phyloP scores from a whole-genome alignment of 2,888 invertebrate species.

The Leucozona laternaria region DNA sequence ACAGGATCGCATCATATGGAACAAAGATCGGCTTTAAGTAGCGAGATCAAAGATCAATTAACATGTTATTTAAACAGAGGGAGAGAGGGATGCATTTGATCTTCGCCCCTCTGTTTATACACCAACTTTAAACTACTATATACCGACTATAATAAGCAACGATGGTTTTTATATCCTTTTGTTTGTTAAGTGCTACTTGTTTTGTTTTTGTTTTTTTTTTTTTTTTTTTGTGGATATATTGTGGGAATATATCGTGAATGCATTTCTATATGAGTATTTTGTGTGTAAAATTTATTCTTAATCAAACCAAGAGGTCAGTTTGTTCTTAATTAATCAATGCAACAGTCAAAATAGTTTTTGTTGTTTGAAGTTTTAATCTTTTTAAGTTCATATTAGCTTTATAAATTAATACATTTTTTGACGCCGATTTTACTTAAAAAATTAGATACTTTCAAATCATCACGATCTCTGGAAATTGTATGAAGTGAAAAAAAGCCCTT shows the following conservation, averaged over 20 bases:
- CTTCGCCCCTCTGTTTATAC: conserved; percentile 39
- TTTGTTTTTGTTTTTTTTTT: background rate
- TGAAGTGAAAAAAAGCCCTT: too few species aligned
- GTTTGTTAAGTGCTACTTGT: conserved; percentile 35
- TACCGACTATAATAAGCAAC: background rate
- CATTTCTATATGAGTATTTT: background rate
- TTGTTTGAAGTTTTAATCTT: conserved; percentile 23
- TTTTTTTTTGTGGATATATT: conserved; percentile 2
- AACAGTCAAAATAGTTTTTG: conserved; percentile 7
- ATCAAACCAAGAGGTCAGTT: background rate
- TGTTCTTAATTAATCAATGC: conserved; percentile 13
- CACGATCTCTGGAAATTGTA: background rate
- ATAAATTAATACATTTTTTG: background rate
- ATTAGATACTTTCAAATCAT: background rate
- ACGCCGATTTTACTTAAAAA: background rate
- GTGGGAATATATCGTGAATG: conserved; percentile 39
- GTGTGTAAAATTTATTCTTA: background rate
- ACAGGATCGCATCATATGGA: conserved; percentile 58
- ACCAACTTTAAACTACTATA: background rate
- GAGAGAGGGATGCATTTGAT: conserved; percentile 69
- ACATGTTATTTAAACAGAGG: conserved; percentile 62
- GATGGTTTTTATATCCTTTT: conserved; percentile 61
- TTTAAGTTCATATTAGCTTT: background rate
- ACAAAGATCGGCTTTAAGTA: conserved; percentile 72
- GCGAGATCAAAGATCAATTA: conserved; percentile 76